Percentiles rank a stretch among this genome's conserved stretches.
phyloP scores from a whole-genome alignment of 2,797 vertebrate genomes.

The Avahi laniger region DNA sequence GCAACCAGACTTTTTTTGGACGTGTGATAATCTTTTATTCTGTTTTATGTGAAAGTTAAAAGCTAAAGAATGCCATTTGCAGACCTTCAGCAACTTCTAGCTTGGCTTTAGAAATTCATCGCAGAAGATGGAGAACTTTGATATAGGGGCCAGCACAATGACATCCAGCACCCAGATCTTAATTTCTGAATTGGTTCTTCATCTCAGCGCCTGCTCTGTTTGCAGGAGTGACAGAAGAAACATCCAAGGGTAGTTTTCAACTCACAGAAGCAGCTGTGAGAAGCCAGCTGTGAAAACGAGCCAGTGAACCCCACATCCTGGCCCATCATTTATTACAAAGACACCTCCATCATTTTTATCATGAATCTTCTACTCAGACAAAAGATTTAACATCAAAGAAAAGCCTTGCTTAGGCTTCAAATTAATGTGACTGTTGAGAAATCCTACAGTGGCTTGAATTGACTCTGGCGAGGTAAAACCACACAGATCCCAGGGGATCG shows the following conservation, averaged over 20 bases:
- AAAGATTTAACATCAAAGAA: not conserved
- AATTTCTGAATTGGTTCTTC: not conserved
- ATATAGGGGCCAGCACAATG: not conserved
- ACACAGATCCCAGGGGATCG: not conserved
- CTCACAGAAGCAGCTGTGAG: not conserved
- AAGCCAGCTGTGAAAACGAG: not conserved
- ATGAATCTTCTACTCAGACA: not conserved
- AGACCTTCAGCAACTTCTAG: slow-evolving; percentile 36
- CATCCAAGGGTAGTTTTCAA: not conserved
- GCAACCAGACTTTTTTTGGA: slow-evolving; percentile 38
- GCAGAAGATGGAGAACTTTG: slow-evolving; percentile 5
- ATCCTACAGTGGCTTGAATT: not conserved
- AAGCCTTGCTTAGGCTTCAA: not conserved
- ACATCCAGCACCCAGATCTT: not conserved
- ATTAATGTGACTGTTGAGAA: not conserved
- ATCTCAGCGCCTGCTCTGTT: not conserved
- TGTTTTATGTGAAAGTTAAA: slow-evolving; percentile 72
- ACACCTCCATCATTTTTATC: not conserved
- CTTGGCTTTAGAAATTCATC: not conserved
- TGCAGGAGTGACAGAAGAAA: not conserved
- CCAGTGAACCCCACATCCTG: rapidly evolving
- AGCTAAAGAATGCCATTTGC: not conserved
- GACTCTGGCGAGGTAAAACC: not conserved
- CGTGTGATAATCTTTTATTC: not conserved
- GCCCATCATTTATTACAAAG: not conserved